Evolutionary conservation across 2,797 vertebrate genomes (phyloP).

Genomic region (Mormyrops boulengeri): DNA sequence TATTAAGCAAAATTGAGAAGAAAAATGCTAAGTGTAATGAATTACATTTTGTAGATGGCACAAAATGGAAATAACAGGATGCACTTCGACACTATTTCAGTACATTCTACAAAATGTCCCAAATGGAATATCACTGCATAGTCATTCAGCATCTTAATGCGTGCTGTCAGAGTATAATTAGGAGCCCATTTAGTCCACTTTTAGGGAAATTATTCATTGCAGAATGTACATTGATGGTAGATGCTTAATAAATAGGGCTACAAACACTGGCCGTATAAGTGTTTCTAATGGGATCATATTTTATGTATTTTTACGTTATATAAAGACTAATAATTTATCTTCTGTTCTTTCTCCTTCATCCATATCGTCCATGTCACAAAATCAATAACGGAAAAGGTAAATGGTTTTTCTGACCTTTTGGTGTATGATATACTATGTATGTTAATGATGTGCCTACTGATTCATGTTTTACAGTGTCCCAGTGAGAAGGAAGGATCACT

Average conservation of each 20-base stretch:
- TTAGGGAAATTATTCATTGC: not conserved
- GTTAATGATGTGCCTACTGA: not conserved
- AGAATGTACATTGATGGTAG: not conserved
- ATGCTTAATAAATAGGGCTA: not conserved
- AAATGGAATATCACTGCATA: not conserved
- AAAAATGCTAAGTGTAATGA: not conserved
- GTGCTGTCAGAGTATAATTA: not conserved
- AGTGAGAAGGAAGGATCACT: not conserved
- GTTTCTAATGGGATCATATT: not conserved
- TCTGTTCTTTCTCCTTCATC: not conserved
- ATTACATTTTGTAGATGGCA: not conserved
- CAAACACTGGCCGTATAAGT: not conserved
- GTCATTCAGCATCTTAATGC: constrained; percentile 3
- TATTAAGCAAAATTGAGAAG: not conserved
- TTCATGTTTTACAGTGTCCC: not conserved
- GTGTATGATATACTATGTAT: not conserved
- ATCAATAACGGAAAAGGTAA: not conserved
- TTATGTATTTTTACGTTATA: not conserved
- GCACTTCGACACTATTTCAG: not conserved
- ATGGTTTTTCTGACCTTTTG: not conserved
- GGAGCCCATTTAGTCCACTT: not conserved
- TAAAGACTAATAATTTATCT: not conserved
- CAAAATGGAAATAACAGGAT: not conserved
- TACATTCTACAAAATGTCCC: not conserved
- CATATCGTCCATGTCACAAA: not conserved